Evolutionary conservation across 2,113 vertebrate species (phyloP), one percentile per base, ranked within the genome.

Genomic region (Struthidea cinerea): DNA sequence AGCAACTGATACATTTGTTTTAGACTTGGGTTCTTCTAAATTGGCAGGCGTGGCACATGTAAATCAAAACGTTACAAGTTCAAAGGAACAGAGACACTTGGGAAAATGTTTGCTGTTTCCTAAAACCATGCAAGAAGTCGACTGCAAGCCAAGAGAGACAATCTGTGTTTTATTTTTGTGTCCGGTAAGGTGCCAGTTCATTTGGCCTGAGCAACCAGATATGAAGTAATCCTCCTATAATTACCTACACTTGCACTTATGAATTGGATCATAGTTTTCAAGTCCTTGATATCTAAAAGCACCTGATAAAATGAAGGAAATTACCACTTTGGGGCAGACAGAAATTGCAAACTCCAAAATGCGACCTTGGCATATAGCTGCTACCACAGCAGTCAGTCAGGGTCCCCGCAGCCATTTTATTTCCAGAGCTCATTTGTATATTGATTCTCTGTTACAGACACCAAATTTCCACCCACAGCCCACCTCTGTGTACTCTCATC

Each of bases 361-460:
- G 5, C 26, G 30, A 75, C 42, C 30, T 4, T n/a, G 47, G 64
- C 17, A 23, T 5, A 8, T 0, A 61, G n/a, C 52, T 35, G 22
- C 50, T 65, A 21, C n/a, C 27, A 61, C 0, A 0, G 42, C 35
- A 61, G 47, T 28, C 41, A 15, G 44, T 24, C 28, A 26, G 23
- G 57, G 33, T 73, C 11, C 35, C 28, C 0, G 0, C 6, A 56
- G 42, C 5, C 41, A 4, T 21, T 16, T 0, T 0, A 21, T 33
- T 74, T 70, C 73, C 52, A 56, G 37, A 78, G n/a, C 24, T 75
- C 57, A 55, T 46, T 16, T 41, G 9, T 27, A 9, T 2, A 35
- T 6, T 30, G 17, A 19, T 17, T 9, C 49, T 68, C 65, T 63
- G 37, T 32, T 50, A 24, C 21, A 65, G 12, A 39, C 17, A 41